Evolutionary conservation across 2,888 invertebrate species (phyloP).

Genomic region (Drosophila monieri): DNA sequence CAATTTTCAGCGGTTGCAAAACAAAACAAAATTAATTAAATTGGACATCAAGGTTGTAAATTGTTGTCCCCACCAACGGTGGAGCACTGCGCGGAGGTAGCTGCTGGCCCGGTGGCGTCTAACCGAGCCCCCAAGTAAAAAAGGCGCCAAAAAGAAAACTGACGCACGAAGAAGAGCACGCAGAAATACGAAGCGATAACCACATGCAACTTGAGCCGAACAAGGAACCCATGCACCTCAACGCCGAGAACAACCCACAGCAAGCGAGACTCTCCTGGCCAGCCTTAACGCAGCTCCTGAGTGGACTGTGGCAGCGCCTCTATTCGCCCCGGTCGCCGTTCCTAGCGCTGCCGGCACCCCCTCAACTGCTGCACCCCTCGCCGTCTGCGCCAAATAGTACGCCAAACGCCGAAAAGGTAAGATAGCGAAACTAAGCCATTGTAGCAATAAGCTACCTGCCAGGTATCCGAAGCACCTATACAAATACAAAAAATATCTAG

Average conservation of each 20-base stretch:
- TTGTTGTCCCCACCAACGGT: not conserved
- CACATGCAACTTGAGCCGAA: conserved; percentile 9
- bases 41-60: not conserved
- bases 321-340: conserved; percentile 49
- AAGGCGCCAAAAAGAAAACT: conserved; percentile 58
- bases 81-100: not conserved
- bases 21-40: conserved; percentile 29
- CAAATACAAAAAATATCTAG: conserved; percentile 1
- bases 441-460: conserved; percentile 52
- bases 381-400: conserved; percentile 14
- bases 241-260: conserved; percentile 11
- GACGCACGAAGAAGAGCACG: conserved; percentile 6
- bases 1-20: conserved; percentile 44
- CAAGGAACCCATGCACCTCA: conserved; percentile 55
- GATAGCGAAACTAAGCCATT: conserved; percentile 46
- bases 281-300: conserved; percentile 48
- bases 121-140: conserved; percentile 9
- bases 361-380: conserved; percentile 16
- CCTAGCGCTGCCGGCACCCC: conserved; percentile 51
- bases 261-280: conserved; percentile 54
- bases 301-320: conserved; percentile 59
- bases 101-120: not conserved
- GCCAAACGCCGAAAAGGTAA: conserved; percentile 60
- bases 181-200: conserved; percentile 16
- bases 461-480: conserved; percentile 2